phyloP scores from a whole-genome alignment of 2,797 vertebrate genomes.

The Squalus acanthias region DNA sequence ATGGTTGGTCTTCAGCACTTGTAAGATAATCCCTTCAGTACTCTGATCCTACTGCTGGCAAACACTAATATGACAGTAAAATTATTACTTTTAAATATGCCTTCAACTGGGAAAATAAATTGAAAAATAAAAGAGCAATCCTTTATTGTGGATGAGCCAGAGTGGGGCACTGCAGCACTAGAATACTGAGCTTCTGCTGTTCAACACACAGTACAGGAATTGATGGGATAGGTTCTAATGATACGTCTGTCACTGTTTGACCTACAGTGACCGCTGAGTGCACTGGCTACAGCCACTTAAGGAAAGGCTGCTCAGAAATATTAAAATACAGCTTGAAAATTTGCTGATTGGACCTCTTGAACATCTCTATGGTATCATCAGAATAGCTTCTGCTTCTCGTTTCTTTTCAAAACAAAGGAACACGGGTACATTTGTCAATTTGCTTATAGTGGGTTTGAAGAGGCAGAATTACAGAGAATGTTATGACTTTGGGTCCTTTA shows the following conservation, averaged over 20 bases:
- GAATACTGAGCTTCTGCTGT: not conserved
- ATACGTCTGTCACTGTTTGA: not conserved
- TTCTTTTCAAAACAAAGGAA: not conserved
- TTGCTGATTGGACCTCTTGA: not conserved
- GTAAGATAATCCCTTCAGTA: not conserved
- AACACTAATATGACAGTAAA: not conserved
- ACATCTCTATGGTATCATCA: not conserved
- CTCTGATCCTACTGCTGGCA: not conserved
- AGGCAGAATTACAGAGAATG: not conserved
- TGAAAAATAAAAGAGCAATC: not conserved
- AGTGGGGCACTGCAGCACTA: conserved; percentile 17
- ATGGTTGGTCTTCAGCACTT: not conserved
- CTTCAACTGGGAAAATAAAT: not conserved
- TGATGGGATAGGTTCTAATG: not conserved
- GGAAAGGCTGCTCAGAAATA: not conserved
- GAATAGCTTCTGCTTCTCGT: not conserved
- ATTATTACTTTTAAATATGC: conserved; percentile 4
- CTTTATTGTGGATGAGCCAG: not conserved
- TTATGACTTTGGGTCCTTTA: not conserved
- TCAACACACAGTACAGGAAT: not conserved
- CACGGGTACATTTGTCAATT: not conserved
- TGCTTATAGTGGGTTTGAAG: not conserved
- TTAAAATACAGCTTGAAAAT: not conserved
- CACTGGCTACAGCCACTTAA: not conserved
- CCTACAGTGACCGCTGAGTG: not conserved